A percentile compares a stretch with the other conserved stretches of the same genome.
Conservation (phyloP, 2,797 vertebrate genomes). For the Sebastes oblongus region DNA sequence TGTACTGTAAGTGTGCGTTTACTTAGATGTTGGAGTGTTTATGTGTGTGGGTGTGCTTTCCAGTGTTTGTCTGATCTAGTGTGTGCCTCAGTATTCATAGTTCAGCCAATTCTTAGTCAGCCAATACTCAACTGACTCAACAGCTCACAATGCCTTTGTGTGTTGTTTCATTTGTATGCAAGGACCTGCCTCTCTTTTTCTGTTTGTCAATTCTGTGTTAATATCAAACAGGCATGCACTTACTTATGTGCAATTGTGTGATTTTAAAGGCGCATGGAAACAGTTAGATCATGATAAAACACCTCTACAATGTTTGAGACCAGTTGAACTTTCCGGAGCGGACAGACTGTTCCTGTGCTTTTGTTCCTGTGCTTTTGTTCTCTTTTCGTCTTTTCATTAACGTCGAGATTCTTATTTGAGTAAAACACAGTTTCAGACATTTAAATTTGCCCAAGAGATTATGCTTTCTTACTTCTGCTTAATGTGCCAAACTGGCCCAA, state of each 20-base stretch:
- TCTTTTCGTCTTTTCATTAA: not conserved
- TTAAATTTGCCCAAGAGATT: not conserved
- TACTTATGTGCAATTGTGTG: not conserved
- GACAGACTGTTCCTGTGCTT: not conserved
- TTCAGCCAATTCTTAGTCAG: slow-evolving; percentile 11
- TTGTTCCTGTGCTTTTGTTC: not conserved
- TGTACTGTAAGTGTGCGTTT: slow-evolving; percentile 11
- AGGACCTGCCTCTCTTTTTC: not conserved
- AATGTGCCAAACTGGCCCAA: not conserved
- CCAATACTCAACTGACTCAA: slow-evolving; percentile 37
- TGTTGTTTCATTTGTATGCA: slow-evolving; percentile 23
- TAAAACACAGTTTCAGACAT: not conserved
- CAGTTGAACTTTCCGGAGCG: not conserved
- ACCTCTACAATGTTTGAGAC: not conserved
- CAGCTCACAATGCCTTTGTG: slow-evolving; percentile 29
- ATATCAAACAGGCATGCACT: not conserved
- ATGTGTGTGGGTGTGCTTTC: slow-evolving; percentile 15
- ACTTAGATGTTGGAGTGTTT: slow-evolving; percentile 1
- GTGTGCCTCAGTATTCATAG: slow-evolving; percentile 8
- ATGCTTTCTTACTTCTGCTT: not conserved
- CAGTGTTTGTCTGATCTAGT: slow-evolving; percentile 26
- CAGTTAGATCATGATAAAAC: not conserved
- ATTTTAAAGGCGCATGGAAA: not conserved
- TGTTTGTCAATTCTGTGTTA: not conserved
- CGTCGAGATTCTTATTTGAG: not conserved